These are phyloP conservation scores for Xiphophorus couchianus DNA, from an alignment of 2,113 vertebrate genomes.

Conservation along the genomic window DNA sequence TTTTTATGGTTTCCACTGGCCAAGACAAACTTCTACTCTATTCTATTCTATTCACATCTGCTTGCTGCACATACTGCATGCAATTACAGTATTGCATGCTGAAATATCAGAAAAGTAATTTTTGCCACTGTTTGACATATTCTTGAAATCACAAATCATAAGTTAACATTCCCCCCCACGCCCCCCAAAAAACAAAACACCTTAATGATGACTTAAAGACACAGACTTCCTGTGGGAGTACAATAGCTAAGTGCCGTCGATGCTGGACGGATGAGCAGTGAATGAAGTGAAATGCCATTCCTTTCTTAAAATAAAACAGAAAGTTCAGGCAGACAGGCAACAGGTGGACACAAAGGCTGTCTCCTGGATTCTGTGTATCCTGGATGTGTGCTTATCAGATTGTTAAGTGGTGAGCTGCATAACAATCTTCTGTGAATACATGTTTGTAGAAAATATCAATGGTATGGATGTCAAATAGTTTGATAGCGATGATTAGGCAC, in stretches of 20 bases:
- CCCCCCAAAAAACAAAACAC: too few species aligned
- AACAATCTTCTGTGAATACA: background rate
- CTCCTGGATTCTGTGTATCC: slow-evolving; percentile 26
- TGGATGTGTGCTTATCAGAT: slow-evolving; percentile 8
- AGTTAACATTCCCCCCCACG: background rate
- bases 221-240: slow-evolving; percentile 9
- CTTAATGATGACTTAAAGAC: background rate
- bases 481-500: background rate
- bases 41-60: too few species aligned
- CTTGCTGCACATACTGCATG: too few species aligned
- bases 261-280: slow-evolving; percentile 60
- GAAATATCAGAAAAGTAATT: background rate
- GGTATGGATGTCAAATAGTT: too few species aligned
- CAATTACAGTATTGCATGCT: background rate
- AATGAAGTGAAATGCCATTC: slow-evolving; percentile 78
- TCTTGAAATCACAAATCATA: background rate
- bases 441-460: background rate
- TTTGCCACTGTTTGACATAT: background rate
- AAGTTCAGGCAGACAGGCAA: slow-evolving; percentile 63
- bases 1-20: background rate
- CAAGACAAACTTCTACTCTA: too few species aligned
- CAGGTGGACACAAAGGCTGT: slow-evolving; percentile 82
- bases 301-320: slow-evolving; percentile 81
- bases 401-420: background rate
- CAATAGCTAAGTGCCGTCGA: slow-evolving; percentile 47